Evolutionary conservation across 1,140 invertebrate species (phyloP).

Genomic region (Ditylenchus dipsaci): DNA sequence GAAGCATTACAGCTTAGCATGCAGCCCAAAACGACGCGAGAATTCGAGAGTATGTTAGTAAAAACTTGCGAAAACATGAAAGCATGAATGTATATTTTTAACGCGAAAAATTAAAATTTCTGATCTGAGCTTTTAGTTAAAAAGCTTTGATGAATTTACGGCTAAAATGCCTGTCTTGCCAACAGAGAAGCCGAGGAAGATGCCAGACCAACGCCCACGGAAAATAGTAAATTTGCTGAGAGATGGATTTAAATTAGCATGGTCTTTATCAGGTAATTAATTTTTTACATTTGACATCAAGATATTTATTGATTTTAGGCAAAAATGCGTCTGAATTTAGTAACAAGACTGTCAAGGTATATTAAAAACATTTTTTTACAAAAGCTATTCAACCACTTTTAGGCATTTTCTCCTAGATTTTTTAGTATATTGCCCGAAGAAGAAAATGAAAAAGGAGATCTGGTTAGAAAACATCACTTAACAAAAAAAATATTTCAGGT

Average conservation of each 20-base stretch:
- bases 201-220: not conserved
- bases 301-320: too few relatives aligned
- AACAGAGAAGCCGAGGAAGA: not conserved
- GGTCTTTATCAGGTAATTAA: not conserved
- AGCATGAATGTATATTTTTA: not conserved
- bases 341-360: not conserved
- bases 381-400: too few relatives aligned
- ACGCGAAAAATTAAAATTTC: too few relatives aligned
- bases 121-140: too few relatives aligned
- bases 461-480: too few relatives aligned
- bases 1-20: too few relatives aligned
- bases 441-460: not conserved
- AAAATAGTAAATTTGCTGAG: not conserved
- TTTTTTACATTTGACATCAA: not conserved
- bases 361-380: not conserved
- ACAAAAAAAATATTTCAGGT: not conserved
- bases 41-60: not conserved
- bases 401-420: slow-evolving; percentile 27
- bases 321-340: not conserved
- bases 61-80: not conserved
- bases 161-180: too few relatives aligned
- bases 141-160: too few relatives aligned
- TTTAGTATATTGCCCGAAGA: slow-evolving; percentile 37
- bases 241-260: slow-evolving; percentile 3
- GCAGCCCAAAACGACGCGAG: not conserved